Percentiles rank a stretch among this genome's conserved stretches.
Conservation (phyloP, 2,113 vertebrate genomes). For the Arenaria interpres region DNA sequence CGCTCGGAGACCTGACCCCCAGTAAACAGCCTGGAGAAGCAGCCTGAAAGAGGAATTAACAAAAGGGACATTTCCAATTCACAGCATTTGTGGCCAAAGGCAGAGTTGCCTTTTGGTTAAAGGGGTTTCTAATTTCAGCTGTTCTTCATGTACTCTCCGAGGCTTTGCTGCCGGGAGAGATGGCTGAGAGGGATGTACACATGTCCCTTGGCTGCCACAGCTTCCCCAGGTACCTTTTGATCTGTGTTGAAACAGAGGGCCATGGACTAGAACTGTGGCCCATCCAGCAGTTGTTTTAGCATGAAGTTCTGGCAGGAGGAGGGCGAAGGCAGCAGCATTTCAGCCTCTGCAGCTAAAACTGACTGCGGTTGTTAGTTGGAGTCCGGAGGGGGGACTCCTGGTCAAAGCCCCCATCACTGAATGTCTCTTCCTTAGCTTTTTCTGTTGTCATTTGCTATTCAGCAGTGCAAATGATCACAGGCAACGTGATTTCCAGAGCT, state of each 20-base stretch:
- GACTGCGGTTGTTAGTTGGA: background rate
- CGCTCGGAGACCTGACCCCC: background rate
- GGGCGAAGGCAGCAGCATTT: background rate
- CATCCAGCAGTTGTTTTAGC: background rate
- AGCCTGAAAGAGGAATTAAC: background rate
- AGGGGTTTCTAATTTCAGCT: background rate
- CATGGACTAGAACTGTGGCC: background rate
- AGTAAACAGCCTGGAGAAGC: background rate
- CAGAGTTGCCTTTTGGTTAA: background rate
- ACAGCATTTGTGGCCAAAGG: background rate
- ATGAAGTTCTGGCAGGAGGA: background rate
- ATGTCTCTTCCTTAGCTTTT: background rate
- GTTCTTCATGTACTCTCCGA: background rate
- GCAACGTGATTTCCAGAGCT: background rate
- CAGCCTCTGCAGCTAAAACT: background rate
- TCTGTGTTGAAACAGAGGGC: background rate
- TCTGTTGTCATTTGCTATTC: background rate
- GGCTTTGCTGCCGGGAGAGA: background rate
- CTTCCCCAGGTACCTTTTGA: background rate
- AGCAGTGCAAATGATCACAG: background rate
- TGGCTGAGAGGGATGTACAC: background rate
- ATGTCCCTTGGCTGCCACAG: background rate
- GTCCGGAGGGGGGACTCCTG: background rate
- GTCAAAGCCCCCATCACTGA: background rate
- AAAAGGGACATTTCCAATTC: background rate